A percentile compares a stretch with the other conserved stretches of the same genome.
phyloP scores from a whole-genome alignment of 2,113 vertebrate species.

The Dermatemys mawii region DNA sequence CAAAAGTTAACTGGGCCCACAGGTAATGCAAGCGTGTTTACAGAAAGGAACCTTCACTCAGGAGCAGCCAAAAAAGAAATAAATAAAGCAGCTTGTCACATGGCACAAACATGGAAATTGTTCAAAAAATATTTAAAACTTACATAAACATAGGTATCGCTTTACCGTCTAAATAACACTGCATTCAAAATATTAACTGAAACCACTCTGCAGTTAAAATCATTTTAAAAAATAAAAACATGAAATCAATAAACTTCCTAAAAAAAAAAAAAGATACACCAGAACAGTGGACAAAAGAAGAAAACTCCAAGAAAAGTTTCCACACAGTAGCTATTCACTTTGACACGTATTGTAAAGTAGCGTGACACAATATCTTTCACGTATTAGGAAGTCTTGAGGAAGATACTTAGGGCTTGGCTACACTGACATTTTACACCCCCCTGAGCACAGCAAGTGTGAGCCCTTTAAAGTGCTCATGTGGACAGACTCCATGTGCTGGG shows the following conservation, averaged over 20 bases:
- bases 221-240: background rate
- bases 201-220: background rate
- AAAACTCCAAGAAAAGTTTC: background rate
- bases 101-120: background rate
- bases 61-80: background rate
- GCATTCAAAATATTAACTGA: background rate
- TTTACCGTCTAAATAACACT: constrained; percentile 18
- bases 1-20: background rate
- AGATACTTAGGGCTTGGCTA: background rate
- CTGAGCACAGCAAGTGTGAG: too few relatives aligned
- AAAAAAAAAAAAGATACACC: background rate
- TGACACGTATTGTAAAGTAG: background rate
- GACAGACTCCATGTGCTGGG: too few relatives aligned
- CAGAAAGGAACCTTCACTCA: constrained; percentile 13
- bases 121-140: constrained; percentile 20
- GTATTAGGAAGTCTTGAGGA: background rate
- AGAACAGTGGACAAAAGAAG: background rate
- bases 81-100: background rate
- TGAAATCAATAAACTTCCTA: background rate
- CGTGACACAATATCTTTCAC: background rate
- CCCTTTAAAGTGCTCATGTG: too few relatives aligned
- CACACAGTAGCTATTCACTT: background rate
- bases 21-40: constrained; percentile 26
- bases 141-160: background rate
- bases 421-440: too few relatives aligned